Conservation (phyloP, 2,797 vertebrate genomes). For the Falco cherrug region DNA sequence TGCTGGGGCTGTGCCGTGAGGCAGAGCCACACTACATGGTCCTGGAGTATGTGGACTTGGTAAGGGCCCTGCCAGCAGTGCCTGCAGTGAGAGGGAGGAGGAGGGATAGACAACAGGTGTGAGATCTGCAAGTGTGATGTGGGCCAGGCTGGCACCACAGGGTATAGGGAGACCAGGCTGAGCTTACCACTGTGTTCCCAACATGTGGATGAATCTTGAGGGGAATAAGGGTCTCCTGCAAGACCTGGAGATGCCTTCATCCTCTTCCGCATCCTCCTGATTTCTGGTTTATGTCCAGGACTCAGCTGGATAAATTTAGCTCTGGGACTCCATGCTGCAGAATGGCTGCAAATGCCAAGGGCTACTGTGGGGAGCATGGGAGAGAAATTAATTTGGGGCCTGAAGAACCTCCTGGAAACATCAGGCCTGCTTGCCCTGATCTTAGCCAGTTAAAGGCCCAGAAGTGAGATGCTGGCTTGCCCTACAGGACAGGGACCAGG, state of each 20-base stretch:
- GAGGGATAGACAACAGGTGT: rapidly evolving
- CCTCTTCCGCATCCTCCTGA: not conserved
- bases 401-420: not conserved
- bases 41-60: conserved; percentile 97
- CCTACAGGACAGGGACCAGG: too few species aligned
- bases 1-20: conserved; percentile 92
- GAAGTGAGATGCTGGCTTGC: not conserved
- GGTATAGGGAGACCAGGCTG: not conserved
- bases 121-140: not conserved
- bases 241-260: not conserved
- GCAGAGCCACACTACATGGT: conserved; percentile 93
- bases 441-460: not conserved
- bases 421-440: not conserved
- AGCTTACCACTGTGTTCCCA: not conserved
- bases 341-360: not conserved
- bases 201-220: not conserved
- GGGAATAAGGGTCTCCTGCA: not conserved
- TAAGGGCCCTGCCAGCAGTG: conserved; percentile 61
- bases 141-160: not conserved
- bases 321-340: not conserved
- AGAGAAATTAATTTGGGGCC: not conserved
- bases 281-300: not conserved
- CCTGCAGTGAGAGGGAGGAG: not conserved
- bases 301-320: not conserved
- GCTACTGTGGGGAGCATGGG: not conserved